A percentile compares a stretch with the other conserved stretches of the same genome.
phyloP scores from a whole-genome alignment of 2,113 vertebrate species.

The Panthera uncia region DNA sequence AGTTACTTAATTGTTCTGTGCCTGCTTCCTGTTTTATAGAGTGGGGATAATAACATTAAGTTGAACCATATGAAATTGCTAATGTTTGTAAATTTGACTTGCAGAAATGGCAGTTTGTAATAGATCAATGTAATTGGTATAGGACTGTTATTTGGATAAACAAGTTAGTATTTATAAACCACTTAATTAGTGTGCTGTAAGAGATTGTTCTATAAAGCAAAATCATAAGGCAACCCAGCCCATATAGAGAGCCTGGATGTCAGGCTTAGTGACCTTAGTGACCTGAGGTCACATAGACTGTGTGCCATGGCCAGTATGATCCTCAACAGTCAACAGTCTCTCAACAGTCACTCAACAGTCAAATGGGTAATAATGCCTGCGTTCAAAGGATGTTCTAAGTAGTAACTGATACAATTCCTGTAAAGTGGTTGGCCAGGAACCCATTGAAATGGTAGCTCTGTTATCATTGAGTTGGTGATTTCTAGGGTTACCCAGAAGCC shows the following conservation, averaged over 20 bases:
- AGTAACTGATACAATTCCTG: not conserved
- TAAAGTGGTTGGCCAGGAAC: not conserved
- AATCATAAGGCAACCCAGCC: not conserved
- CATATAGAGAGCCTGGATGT: not conserved
- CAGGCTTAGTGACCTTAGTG: too few relatives aligned
- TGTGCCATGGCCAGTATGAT: not conserved
- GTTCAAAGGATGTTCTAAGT: not conserved
- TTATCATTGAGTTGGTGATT: not conserved
- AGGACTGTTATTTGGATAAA: conserved; percentile 10
- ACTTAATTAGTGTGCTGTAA: not conserved
- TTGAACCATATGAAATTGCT: not conserved
- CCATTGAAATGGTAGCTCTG: not conserved
- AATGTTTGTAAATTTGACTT: conserved; percentile 23
- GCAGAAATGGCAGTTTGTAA: conserved; percentile 2
- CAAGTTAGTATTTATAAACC: not conserved
- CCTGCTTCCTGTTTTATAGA: not conserved
- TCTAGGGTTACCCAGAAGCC: not conserved
- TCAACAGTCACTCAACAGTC: not conserved
- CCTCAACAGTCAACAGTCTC: not conserved
- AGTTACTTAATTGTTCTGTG: not conserved
- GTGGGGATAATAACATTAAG: not conserved
- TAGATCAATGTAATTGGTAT: not conserved
- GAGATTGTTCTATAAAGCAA: not conserved
- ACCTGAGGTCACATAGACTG: not conserved
- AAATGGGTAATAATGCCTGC: not conserved